Evolutionary conservation across 2,797 vertebrate genomes (phyloP), one percentile per base, ranked within the genome.

Genomic region (Natrix natrix): DNA sequence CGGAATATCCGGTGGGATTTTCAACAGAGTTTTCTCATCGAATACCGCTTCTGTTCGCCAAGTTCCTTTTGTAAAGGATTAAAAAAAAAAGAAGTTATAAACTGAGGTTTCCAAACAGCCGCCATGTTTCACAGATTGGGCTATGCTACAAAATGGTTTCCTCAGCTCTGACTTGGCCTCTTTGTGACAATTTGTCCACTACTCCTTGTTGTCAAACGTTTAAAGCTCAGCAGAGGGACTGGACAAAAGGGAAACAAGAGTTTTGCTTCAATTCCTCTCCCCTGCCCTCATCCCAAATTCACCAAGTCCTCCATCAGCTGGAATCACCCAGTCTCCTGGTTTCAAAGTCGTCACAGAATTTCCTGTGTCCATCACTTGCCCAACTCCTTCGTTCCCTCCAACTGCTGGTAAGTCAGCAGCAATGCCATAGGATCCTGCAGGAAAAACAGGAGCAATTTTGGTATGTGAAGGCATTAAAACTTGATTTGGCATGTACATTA

Each of bases 381-480:
- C 99, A 0, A 99, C 98, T 0, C 99, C 99, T 97, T 99, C 99
- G 0, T 99, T 99, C 7, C 99, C 99, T 56, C 98, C 99, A 43
- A 99, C 97, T 0, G 99, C 98, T 0, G 99, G 99, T 87, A 99
- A 98, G 0, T 98, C 95, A 1, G 98, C 97, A 60, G 99, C 97
- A 90, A 99, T 97, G 12, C 98, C 98, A 0, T 99, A 99, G 0
- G 98, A 98, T 4, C 99, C 99, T 99, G 95, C 2, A 89, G 86
- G 87, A 87, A 69, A n/a, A 91, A 92, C 91, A 28, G 11, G 4
- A 26, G 22, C 56, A 54, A n/a, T 92, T 61, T 61, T 52, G 26
- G 24, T 13, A 10, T 43, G 52, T n/a, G 59, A 89, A 56, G n/a
- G 12, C 54, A 89, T 66, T 22, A 4, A 63, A 87, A 11, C 16